Base-by-base conservation (phyloP, 2,113 vertebrate genomes). In the Dromaius novaehollandiae region DNA sequence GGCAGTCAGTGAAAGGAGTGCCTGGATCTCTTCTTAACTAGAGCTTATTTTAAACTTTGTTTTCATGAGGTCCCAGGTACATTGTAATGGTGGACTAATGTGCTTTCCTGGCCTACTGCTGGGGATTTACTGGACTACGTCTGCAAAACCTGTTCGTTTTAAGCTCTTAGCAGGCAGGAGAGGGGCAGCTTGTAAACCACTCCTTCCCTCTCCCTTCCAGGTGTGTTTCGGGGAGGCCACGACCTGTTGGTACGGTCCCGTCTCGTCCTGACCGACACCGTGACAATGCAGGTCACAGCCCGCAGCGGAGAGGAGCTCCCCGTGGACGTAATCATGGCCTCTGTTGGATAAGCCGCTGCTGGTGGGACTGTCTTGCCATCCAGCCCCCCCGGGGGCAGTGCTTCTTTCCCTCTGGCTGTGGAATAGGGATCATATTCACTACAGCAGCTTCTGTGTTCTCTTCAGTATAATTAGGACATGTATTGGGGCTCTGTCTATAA, bases 231-330 rank as follows among this genome's bases (percentile, higher is more conserved):
- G 21, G 98, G 98, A 6, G 98, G 98, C 32, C 98, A 98, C 2
- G 98, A 99, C 92, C 91, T 98, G 64, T 96, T 98, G 36, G 98
- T 99, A 4, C 97, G 98, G 4, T 95, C 98, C 20, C 97, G 98
- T 13, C 97, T 99, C 0, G 97, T 98, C 55, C 97, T 98, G 80
- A 98, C 98, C 2, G 98, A 98, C 75, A 98, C 98, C 0, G 98
- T 99, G 82, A 98, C 98, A 0, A 98, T 99, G 98, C 98, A 99
- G 58, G 98, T 99, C 40, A 98, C 98, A 0, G 98, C 98, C 20
- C 97, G 98, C 86, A 98, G 98, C 34, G 66, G 95, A 1, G 98
- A 98, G 82, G 98, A 98, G 86, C 95, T 98, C 71, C 98, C 98
- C 0, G 98, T 98, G 42, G 98, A 99, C 13, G 95, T 98, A 36